A percentile compares a stretch with the other conserved stretches of the same genome.
These are phyloP conservation scores for Poicephalus meyeri DNA, from an alignment of 2,113 vertebrate species.

Conservation along the genomic window DNA sequence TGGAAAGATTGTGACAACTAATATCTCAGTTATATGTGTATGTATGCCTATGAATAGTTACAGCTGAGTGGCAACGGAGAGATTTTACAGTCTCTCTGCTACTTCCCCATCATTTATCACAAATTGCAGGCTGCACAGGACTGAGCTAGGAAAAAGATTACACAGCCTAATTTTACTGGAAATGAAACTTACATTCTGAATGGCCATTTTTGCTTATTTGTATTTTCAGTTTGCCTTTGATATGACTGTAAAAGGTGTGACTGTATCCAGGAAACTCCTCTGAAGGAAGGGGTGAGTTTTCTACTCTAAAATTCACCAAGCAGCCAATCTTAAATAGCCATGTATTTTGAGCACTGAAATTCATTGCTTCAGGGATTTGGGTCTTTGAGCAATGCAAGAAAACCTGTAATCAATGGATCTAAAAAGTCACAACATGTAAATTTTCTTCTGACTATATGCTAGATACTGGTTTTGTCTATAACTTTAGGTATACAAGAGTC, in stretches of 20 bases:
- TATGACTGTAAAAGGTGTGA: not conserved
- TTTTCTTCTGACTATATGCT: not conserved
- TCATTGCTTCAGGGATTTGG: not conserved
- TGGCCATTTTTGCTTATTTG: not conserved
- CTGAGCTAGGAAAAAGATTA: not conserved
- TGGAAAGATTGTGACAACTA: not conserved
- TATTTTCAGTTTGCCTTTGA: not conserved
- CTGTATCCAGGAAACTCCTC: not conserved
- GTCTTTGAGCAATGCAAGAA: not conserved
- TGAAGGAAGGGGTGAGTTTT: not conserved
- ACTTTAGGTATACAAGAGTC: not conserved
- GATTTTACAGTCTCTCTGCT: not conserved
- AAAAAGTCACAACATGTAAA: not conserved
- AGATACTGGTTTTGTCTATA: not conserved
- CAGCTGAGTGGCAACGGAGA: not conserved
- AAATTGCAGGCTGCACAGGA: not conserved
- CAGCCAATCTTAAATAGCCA: not conserved
- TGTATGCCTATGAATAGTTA: not conserved
- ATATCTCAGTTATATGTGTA: not conserved
- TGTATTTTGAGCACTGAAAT: not conserved
- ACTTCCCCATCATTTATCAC: not conserved
- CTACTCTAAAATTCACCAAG: not conserved
- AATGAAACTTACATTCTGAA: not conserved
- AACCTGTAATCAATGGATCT: not conserved
- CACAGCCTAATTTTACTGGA: not conserved